Evolutionary conservation across 2,888 invertebrate species (phyloP), one percentile per base, ranked within the genome.

Genomic region (Ptychoptera contaminata): DNA sequence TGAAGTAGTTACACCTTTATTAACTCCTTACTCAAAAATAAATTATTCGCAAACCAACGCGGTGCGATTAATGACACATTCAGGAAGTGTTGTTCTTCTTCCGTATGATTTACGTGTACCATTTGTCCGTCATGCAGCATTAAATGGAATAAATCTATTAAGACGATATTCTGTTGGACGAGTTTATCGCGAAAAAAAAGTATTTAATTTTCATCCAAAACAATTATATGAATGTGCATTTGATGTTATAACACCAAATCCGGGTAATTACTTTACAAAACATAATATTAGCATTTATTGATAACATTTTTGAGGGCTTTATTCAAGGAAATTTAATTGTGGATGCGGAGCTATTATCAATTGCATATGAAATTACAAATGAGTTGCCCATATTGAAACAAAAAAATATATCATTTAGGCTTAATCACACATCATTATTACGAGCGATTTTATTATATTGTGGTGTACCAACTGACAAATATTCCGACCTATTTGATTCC

Each of bases 211-310:
- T 54, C 90, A 92, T 65, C 96, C 96, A 0, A 74, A 82, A 49
- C 92, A 94, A 66, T 72, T 86, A 14, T 79, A 81, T 46, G 92
- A 93, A 62, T 91, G 91, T 63, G 87, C 88, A 2, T 93, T 93
- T 63, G 96, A 96, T 62, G 86, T 96, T 47, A 82, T 94, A 30
- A 82, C 84, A 5, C 78, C 87, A 2, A 76, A 71, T 47, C 69
- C 75, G 46, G 79, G 79, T 70, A 59, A 54, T 52, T 47, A 37
- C 40, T 8, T 12, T 12, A 37, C 35, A 6, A n/a, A 8, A 37
- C n/a, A 16, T 40, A 12, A 8, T 35, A 3, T 40, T 35, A 2
- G 23, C 23, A n/a, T 46, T 23, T 45, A 37, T 45, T 37, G 15
- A 11, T 32, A 32, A 32, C 32, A 11, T 7, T 32, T 4, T 35